Evolutionary conservation across 64 coral and sea anemone species (phyloP).

Genomic region (Catalaphyllia jardinei): DNA sequence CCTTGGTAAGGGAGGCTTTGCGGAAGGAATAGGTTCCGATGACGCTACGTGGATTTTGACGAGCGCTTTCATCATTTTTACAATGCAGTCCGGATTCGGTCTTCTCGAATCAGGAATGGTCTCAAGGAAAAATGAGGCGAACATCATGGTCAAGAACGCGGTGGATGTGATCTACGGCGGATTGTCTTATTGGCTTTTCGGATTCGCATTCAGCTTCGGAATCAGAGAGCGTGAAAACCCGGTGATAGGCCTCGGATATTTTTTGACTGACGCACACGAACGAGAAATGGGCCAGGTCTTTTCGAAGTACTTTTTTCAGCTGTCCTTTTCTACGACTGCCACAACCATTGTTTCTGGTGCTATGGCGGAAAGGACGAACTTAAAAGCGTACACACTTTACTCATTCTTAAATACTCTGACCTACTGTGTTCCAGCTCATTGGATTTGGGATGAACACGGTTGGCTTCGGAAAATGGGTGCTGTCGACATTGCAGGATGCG

Average conservation of each 20-base stretch:
- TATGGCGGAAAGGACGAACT: conserved; percentile 50
- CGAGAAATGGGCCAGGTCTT: conserved; percentile 47
- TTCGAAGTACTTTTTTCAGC: conserved; percentile 63
- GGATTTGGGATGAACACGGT: conserved; percentile 42
- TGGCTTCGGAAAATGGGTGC: conserved; percentile 55
- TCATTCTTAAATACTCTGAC: conserved; percentile 56
- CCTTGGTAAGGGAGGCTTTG: not conserved
- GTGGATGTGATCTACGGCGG: conserved; percentile 59
- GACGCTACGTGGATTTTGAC: conserved; percentile 69
- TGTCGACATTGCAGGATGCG: conserved; percentile 60
- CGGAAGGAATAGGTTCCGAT: conserved; percentile 32
- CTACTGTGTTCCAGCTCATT: conserved; percentile 52
- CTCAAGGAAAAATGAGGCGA: conserved; percentile 53
- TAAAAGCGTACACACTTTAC: conserved; percentile 53
- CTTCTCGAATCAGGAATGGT: conserved; percentile 58
- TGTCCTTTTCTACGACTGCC: conserved; percentile 59
- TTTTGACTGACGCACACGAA: conserved; percentile 47
- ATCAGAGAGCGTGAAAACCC: not conserved
- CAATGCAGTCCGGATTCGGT: conserved; percentile 65
- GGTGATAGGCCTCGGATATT: conserved; percentile 19
- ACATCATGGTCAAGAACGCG: conserved; percentile 58
- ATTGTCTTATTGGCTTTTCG: conserved; percentile 55
- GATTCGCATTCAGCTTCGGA: conserved; percentile 55
- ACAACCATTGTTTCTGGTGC: conserved; percentile 64
- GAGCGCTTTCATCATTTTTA: conserved; percentile 65